These are phyloP conservation scores for Cisticola juncidis DNA, from an alignment of 2,113 vertebrate genomes.

Conservation along the genomic window DNA sequence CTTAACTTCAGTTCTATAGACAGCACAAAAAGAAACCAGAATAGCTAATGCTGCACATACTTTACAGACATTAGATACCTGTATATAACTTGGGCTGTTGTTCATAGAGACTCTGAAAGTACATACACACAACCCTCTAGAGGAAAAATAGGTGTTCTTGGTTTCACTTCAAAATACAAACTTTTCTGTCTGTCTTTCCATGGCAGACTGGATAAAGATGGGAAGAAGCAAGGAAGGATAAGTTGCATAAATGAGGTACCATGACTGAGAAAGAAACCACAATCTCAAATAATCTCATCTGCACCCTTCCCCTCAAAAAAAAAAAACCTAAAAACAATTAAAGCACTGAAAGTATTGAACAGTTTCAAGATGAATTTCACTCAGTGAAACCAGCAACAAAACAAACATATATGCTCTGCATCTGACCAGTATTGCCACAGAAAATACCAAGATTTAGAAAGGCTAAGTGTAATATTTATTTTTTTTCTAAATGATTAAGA, in stretches of 20 bases:
- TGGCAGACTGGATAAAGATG: not conserved
- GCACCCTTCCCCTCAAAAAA: not conserved
- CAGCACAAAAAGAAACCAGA: not conserved
- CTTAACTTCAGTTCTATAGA: not conserved
- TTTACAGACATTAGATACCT: not conserved
- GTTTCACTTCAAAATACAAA: not conserved
- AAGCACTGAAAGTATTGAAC: not conserved
- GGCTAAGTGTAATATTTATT: not conserved
- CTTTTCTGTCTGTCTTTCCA: not conserved
- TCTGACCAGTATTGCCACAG: not conserved
- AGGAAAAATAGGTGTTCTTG: not conserved
- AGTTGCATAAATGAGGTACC: not conserved
- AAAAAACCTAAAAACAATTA: not conserved
- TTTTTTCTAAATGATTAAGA: not conserved
- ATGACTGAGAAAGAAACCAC: not conserved
- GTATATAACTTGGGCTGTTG: not conserved
- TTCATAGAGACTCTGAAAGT: not conserved
- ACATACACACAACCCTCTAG: not conserved
- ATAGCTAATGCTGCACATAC: not conserved
- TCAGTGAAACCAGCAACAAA: not conserved
- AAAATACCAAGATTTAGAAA: not conserved
- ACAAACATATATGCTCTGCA: not conserved
- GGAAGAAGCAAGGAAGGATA: not conserved
- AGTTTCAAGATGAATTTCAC: not conserved
- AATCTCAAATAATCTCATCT: not conserved